Evolutionary conservation across 2,797 vertebrate species (phyloP), one percentile per base, ranked within the genome.

Genomic region (Neopelma chrysocephalum): DNA sequence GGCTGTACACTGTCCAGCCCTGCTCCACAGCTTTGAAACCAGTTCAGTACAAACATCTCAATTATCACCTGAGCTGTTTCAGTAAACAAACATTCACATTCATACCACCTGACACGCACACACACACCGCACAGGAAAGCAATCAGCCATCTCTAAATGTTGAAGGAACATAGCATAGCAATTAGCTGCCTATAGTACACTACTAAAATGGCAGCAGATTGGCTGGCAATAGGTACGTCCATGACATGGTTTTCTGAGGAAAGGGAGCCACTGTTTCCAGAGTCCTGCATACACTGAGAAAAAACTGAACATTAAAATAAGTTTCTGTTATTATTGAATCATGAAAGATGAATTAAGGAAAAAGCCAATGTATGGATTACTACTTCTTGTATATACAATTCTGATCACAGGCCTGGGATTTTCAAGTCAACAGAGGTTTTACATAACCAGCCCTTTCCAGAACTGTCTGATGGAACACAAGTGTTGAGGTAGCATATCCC

Each of bases 1-100:
- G 40, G 40, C 71, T 42, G 22, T 26, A 53, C 11, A 71, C 3
- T 18, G 66, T 76, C 21, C 36, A 18, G 48, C 29, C 3, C 51
- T 65, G 73, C 65, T 60, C 27, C 75, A 69, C 6, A 78, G 43
- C 53, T 81, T 40, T 72, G 48, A 94, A 72, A 81, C 8, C 47
- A 42, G 50, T 27, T 36, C 66, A 87, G 73, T 31, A 60, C 0
- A 0, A 65, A 66, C 72, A 73, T n/a, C 25, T 56, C 25, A 56
- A 17, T 71, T 73, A 80, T n/a, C 45, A 56, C 20, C 12, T 11
- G 51, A 57, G 70, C 72, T 83, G 61, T 38, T 89, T 79, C 69
- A 60, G 53, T 51, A 89, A 82, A 93, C 36, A 88, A 89, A 82
- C 69, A 72, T 3, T 42, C 68, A 32, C 40, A 80, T 62, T 64